Base-by-base conservation (phyloP, 2,888 invertebrate genomes). In the Choreutis nemorana region DNA sequence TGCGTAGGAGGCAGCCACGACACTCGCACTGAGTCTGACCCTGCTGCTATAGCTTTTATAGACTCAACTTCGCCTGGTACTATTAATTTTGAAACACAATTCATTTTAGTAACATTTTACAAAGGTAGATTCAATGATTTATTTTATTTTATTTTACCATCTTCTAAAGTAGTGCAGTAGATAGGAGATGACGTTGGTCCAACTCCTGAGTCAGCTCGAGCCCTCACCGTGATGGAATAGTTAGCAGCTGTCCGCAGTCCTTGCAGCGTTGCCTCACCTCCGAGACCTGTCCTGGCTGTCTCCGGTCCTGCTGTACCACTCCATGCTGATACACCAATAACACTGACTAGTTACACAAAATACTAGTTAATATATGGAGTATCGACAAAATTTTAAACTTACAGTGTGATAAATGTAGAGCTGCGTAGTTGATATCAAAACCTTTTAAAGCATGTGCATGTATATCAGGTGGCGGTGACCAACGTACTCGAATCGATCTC, bases 221-320 rank as follows among this genome's bases (percentile, higher is more conserved):
- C 92, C 50, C 89, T 70, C 20, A 92, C 89, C 51, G 88, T 83
- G 42, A 94, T 82, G 21, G 90, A 89, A 73, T 94, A 94, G 77
- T 93, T 91, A 31, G 91, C 87, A 52, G 84, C 90, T 46, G 90
- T 87, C 45, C 85, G 83, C 42, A 94, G 70, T 1, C 87, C 87
- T 51, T 86, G 86, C 43, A 91, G 70, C 55, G 85, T 84, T 10
- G 86, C 86, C 50, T 87, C 87, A 36, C 84, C 55, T 33, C 50
- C 58, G 23, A 51, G 52, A 14, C 44, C 41, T 14, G 36, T 37
- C 2, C 37, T 34, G 35, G 34, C 35, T 39, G 31, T 30, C 11
- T 33, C 33, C 26, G 33, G 12, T 16, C 29, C 43, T 9, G 36
- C 43, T 23, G 35, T 39, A 18, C 42, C 53, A 18, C 45, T 35